Evolutionary conservation across 1,140 invertebrate species (phyloP), one percentile per base, ranked within the genome.

Genomic region (Tetragonula clypearis): DNA sequence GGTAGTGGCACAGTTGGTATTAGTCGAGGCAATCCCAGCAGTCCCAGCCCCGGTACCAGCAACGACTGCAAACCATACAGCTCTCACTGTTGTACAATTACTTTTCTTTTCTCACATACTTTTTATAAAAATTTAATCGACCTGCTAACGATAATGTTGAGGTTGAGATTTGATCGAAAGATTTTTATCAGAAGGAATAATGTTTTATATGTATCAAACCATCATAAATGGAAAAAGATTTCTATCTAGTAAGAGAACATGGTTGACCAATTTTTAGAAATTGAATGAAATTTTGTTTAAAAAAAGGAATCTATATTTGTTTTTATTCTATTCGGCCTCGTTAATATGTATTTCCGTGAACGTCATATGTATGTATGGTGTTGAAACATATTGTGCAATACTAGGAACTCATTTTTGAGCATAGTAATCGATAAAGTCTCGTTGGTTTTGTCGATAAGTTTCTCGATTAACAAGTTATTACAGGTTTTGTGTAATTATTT

Each of bases 11-110:
- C 91, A 91, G 91, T 92, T 93, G 92, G 87, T 91, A 90, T 94
- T 94, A 92, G 92, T 92, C 91, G 90, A 92, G 91, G 88, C 87
- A 90, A 93, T 93, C 89, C 93, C 92, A 90, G 91, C 89, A 91
- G 91, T 93, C 89, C 94, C 93, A 92, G 90, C 92, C 91, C 92
- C 93, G 85, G 91, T 90, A 92, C 89, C 93, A 88, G 92, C 93
- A 92, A 92, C 93, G 90, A 90, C 94, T 94, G 94, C 91, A 94
- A 94, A 94, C 92, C 93, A 94, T 82, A 94, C 92, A 91, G 90
- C 91, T 93, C 91, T 92, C 90, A 93, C 92, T 93, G 85, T 92
- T 89, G 85, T 88, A 91, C 90, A 86, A 90, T 85, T 85, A 76
- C 56, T 60, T 86, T 69, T 60, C 55, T n/a, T 69, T 83, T 79